phyloP scores from a whole-genome alignment of 2,113 vertebrate species.

The Oryzias woworae region DNA sequence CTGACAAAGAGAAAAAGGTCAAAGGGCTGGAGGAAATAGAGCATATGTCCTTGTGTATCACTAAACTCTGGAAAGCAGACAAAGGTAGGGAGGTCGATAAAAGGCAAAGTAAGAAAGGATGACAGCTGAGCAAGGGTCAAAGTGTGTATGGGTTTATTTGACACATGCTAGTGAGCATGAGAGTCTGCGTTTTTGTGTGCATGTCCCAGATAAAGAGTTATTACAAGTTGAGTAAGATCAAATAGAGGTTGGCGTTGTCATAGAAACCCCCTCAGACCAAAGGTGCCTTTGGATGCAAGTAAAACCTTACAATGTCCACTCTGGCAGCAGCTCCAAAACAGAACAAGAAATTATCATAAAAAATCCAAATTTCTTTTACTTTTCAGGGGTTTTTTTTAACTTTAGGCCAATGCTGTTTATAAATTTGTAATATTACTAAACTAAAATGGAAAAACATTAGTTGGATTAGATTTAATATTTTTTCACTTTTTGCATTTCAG shows the following conservation, averaged over 20 bases:
- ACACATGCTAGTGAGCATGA: not conserved
- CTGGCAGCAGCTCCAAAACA: not conserved
- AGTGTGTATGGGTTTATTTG: slow-evolving; percentile 1
- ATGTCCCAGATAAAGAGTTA: slow-evolving; percentile 1
- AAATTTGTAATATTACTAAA: no score
- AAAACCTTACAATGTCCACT: not conserved
- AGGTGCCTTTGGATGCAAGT: slow-evolving; percentile 4
- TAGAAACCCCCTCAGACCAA: slow-evolving; percentile 15
- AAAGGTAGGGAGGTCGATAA: not conserved
- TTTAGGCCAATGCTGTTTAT: no score
- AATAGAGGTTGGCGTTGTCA: slow-evolving; percentile 19
- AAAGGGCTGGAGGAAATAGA: not conserved
- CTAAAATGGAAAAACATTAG: no score
- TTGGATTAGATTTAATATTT: no score
- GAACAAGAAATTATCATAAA: not conserved
- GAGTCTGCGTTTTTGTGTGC: not conserved
- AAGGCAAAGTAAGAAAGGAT: slow-evolving; percentile 15
- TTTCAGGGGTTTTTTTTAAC: no score
- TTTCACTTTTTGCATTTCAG: no score
- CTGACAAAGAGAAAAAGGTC: not conserved
- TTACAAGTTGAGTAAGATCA: slow-evolving; percentile 27
- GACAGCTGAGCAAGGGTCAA: slow-evolving; percentile 33
- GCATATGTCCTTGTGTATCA: not conserved
- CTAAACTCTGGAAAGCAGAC: not conserved
- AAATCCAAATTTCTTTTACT: not conserved